Base-by-base conservation (phyloP, 1,140 invertebrate species). In the Galleria mellonella region DNA sequence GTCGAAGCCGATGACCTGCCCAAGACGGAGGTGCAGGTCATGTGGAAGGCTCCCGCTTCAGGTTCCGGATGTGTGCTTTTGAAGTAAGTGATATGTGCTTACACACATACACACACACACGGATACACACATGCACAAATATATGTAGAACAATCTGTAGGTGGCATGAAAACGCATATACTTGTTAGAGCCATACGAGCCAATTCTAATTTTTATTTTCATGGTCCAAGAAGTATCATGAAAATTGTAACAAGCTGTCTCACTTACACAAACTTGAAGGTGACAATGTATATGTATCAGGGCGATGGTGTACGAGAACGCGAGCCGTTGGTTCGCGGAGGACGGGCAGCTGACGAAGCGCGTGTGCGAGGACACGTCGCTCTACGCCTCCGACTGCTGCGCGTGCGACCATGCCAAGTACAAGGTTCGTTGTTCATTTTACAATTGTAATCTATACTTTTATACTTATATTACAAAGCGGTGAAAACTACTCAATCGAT, bases 321-420 rank as follows among this genome's bases (percentile, higher is more conserved):
- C 90, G 8, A 89, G 91, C 27, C 88, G 90, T 5, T 98, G 97
- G 97, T 98, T 91, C 72, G 94, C 95, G 13, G 96, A 98, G 62
- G 96, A 98, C 57, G 96, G 94, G 0, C 89, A 89, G 30, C 86
- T 99, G 5, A 94, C 91, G 0, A 91, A 91, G 63, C 91, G 92
- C 36, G 88, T 98, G 29, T 98, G 97, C 74, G 95, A 97, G 72
- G 89, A 91, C 73, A 91, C 87, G 13, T 84, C 87, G 33, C 84
- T 87, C 17, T 74, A 87, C 47, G 85, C 87, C 14, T 63, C 73
- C 13, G 79, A 79, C 14, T 98, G 96, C 73, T 97, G 96, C 73
- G 94, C 96, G 33, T 97, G 96, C 72, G 95, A 97, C 71, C 94
- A 96, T 66, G 95, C 95, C 31, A 96, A 96, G 77, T 97, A 96